phyloP scores from a whole-genome alignment of 1,140 invertebrate species.

The Plectus sambesii region DNA sequence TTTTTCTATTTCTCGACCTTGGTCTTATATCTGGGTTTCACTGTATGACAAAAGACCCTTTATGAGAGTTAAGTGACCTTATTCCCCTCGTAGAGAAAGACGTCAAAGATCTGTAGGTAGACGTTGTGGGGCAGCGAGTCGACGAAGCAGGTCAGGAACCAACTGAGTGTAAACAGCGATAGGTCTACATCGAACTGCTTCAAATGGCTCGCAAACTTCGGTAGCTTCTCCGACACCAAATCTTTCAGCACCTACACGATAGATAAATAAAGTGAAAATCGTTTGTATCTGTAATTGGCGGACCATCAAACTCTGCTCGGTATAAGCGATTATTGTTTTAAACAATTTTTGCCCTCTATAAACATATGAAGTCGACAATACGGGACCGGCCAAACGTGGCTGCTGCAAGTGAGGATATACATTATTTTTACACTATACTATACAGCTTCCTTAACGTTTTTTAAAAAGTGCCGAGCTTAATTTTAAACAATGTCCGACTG shows the following conservation, averaged over 20 bases:
- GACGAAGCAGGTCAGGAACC: constrained; percentile 56
- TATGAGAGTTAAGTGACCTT: constrained; percentile 47
- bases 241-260: constrained; percentile 51
- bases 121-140: constrained; percentile 52
- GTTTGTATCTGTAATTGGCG: too few species aligned
- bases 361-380: too few species aligned
- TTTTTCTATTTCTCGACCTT: too few species aligned
- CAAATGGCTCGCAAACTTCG: constrained; percentile 49
- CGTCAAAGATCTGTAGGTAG: constrained; percentile 54
- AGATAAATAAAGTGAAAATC: constrained; percentile 12
- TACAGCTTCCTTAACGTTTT: too few species aligned
- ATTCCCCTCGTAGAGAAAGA: constrained; percentile 54
- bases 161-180: constrained; percentile 54
- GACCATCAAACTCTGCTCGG: too few species aligned
- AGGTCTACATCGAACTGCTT: constrained; percentile 51
- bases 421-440: too few species aligned
- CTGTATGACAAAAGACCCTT: constrained; percentile 1
- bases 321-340: too few species aligned
- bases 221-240: constrained; percentile 53
- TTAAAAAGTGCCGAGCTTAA: too few species aligned
- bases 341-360: neutral
- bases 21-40: neutral
- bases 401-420: too few species aligned
- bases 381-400: too few species aligned
- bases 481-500: too few species aligned